Base-by-base conservation (phyloP, 2,888 invertebrate species). In the Chironomus riparius region DNA sequence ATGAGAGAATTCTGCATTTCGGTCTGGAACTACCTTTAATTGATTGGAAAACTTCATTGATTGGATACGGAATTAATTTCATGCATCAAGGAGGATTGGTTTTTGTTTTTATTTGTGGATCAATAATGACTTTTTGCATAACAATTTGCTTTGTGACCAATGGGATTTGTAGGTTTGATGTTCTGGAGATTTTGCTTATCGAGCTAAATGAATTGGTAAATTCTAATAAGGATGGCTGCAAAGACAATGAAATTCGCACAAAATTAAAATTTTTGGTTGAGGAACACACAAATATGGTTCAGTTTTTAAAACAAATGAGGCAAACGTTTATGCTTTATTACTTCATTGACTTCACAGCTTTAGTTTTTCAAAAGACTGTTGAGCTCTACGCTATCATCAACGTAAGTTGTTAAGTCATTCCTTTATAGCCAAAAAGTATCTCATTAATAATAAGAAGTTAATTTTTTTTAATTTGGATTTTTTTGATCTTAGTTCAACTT, bases 401-500 rank as follows among this genome's bases (percentile, higher is more conserved):
- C n/a, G n/a, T n/a, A n/a, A n/a, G n/a, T n/a, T n/a, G n/a, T n/a
- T n/a, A n/a, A n/a, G n/a, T n/a, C n/a, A n/a, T n/a, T n/a, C n/a
- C n/a, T n/a, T n/a, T n/a, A n/a, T n/a, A n/a, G n/a, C n/a, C n/a
- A n/a, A n/a, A n/a, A n/a, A n/a, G n/a, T n/a, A n/a, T n/a, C n/a
- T n/a, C n/a, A n/a, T n/a, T n/a, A n/a, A n/a, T 24, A 2, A 3
- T 2, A 3, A 3, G 2, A 3, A 3, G 2, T 24, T 3, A 2
- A 24, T n/a, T n/a, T n/a, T n/a, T n/a, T n/a, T n/a, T n/a, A n/a
- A n/a, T n/a, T n/a, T n/a, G n/a, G n/a, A n/a, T n/a, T n/a, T n/a
- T n/a, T n/a, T n/a, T n/a, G n/a, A n/a, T n/a, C n/a, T n/a, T n/a
- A 56, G 56, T 56, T 56, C 4, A 56, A 56, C 18, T 56, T 56